Base-by-base conservation (phyloP, 2,888 invertebrate species). In the Drosophila kuntzei region DNA sequence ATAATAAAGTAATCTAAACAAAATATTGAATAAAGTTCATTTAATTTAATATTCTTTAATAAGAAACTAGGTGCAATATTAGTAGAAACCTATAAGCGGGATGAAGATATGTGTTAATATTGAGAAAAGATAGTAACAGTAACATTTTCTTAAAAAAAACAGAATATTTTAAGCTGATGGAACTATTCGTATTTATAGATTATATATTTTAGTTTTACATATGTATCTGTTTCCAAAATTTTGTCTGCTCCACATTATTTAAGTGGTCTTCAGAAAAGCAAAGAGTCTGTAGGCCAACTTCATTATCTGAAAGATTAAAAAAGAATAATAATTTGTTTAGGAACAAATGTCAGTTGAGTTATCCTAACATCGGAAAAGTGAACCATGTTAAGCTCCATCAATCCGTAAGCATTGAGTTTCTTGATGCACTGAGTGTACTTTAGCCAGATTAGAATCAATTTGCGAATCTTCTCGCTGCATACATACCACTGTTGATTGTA, bases 281-380 rank as follows among this genome's bases (percentile, higher is more conserved):
- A 88, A 79, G 16, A 83, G 79, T 16, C 39, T 66, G 4, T 85
- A 88, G 18, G 83, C 66, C 29, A 82, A 37, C 25, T 85, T 73
- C 73, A 83, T 70, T 4, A 83, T 79, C 82, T 83, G 58, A 43
- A 71, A 66, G 4, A 6, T 14, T 14, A 1, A 22, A 3, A n/a
- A 0, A 18, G 2, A 27, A 11, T 14, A 8, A 16, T 27, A 1
- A 12, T 1, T 36, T 12, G 5, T 6, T 12, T 29, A 12, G 22
- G 5, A 8, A 41, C 2, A n/a, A 11, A 4, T 12, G 25, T 14
- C 3, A 3, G 27, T 2, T 1, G 11, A 2, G 0, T 3, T 0
- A n/a, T 0, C 50, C 86, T 74, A 3, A 88, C 83, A n/a, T 83
- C 68, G 0, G 74, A 20, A 16, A 83, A 83, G 51, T 88, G 83